Percentiles rank a stretch among this genome's conserved stretches.
These are phyloP conservation scores for Laterallus jamaicensis DNA, from an alignment of 2,113 vertebrate species.

Conservation along the genomic window DNA sequence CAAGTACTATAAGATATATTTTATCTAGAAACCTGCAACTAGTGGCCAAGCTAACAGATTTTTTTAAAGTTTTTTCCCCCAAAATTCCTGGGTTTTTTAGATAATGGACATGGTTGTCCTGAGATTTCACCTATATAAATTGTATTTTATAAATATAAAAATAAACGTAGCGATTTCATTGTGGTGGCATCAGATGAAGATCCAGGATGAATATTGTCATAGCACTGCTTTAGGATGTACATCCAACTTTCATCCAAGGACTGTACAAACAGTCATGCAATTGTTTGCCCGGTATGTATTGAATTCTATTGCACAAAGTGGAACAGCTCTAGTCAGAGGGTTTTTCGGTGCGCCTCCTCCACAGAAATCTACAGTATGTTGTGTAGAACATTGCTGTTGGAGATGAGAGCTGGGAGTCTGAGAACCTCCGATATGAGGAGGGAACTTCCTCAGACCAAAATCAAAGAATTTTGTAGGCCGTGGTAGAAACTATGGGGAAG, in stretches of 20 bases:
- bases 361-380: not conserved
- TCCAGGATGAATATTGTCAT: not conserved
- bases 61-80: fast-evolving
- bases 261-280: not conserved
- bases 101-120: not conserved
- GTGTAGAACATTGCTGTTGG: not conserved
- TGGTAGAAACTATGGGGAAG: not conserved
- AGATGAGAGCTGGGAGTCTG: not conserved
- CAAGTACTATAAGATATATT: not conserved
- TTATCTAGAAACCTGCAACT: not conserved
- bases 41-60: not conserved
- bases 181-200: not conserved
- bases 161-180: not conserved
- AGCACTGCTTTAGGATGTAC: not conserved
- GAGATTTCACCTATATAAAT: not conserved
- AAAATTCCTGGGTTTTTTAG: not conserved
- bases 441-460: not conserved
- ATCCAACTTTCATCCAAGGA: not conserved
- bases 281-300: not conserved
- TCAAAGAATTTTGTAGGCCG: not conserved
- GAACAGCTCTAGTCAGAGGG: not conserved
- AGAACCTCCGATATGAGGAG: not conserved
- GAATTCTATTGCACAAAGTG: not conserved
- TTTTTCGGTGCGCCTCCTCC: not conserved
- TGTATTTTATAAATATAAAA: not conserved